Evolutionary conservation across 2,888 invertebrate species (phyloP).

Genomic region (Nomada goodeniana): DNA sequence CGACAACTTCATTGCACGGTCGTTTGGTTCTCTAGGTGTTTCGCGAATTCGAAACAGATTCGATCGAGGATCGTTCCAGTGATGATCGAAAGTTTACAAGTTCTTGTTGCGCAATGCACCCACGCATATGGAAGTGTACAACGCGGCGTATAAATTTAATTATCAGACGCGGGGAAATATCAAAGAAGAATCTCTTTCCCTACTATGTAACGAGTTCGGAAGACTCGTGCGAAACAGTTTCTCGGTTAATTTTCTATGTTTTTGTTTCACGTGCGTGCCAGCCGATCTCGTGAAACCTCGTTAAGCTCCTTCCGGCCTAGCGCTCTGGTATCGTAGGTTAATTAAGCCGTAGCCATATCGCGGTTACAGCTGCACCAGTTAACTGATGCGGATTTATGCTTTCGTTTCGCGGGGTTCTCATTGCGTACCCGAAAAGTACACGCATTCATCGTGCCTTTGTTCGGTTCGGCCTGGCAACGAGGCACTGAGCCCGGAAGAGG

Average conservation of each 20-base stretch:
- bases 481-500: conserved; percentile 53
- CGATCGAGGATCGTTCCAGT: background rate
- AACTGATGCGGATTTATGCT: conserved; percentile 59
- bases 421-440: conserved; percentile 1
- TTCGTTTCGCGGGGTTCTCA: conserved; percentile 33
- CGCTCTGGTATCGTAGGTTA: conserved; percentile 54
- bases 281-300: conserved; percentile 57
- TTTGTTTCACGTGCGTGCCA: conserved; percentile 58
- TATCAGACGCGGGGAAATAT: background rate
- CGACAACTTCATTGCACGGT: conserved; percentile 21
- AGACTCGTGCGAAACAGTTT: conserved; percentile 32
- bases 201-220: background rate
- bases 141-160: background rate
- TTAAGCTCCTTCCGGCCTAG: conserved; percentile 58
- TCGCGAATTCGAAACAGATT: conserved; percentile 9
- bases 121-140: too few relatives aligned
- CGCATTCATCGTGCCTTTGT: conserved; percentile 43
- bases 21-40: background rate
- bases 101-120: background rate
- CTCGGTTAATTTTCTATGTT: conserved; percentile 50
- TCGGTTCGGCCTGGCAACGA: conserved; percentile 28
- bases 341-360: conserved; percentile 65
- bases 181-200: background rate
- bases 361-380: conserved; percentile 51
- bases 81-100: background rate